These are phyloP conservation scores for Sebastiscus albofasciatus DNA, from an alignment of 2,797 vertebrate genomes.

Conservation along the genomic window DNA sequence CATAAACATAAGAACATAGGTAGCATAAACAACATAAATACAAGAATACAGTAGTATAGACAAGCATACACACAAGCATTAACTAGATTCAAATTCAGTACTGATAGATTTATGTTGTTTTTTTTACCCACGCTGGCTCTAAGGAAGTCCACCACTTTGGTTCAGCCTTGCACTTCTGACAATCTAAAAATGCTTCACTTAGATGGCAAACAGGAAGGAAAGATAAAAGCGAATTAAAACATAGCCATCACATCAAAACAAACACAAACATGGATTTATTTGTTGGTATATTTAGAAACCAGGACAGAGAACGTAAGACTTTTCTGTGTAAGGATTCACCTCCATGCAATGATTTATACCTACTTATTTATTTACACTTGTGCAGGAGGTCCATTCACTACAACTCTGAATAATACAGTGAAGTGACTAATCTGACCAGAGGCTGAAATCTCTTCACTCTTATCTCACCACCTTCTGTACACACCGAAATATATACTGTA, in stretches of 20 bases:
- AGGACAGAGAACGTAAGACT: background rate
- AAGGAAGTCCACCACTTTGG: background rate
- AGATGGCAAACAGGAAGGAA: background rate
- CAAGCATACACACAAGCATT: no score
- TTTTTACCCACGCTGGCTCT: background rate
- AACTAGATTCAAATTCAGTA: background rate
- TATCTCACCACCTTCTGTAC: slow-evolving; percentile 1
- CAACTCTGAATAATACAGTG: background rate
- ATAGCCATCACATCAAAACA: background rate
- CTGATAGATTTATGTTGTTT: background rate
- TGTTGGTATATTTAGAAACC: background rate
- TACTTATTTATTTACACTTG: background rate
- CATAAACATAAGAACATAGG: no score
- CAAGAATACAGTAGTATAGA: no score
- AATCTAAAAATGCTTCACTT: background rate
- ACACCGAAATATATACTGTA: background rate
- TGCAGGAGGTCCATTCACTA: background rate
- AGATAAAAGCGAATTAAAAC: background rate
- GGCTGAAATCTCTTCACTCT: slow-evolving; percentile 7
- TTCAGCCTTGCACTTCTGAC: background rate
- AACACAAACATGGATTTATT: background rate
- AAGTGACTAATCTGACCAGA: slow-evolving; percentile 34
- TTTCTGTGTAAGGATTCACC: background rate
- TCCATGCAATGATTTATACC: background rate
- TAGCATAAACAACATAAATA: no score